Evolutionary conservation across 2,113 vertebrate species (phyloP).

Genomic region (Mus musculus): GRCm39 chr12:73181001-73181500

Average conservation of each 20-base stretch:
- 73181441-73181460: not conserved
- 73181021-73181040: not conserved
- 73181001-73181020: not conserved
- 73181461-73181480: not conserved
- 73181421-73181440: not conserved
- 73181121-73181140: not conserved
- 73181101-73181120: not conserved
- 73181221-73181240: conserved; percentile 16
- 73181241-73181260: not conserved
- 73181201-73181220: conserved; percentile 30
- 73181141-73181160: not conserved
- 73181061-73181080: not conserved
- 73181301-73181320: not conserved
- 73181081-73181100: not conserved
- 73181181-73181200: not conserved
- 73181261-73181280: not conserved
- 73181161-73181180: not conserved
- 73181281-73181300: conserved; percentile 41
- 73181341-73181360: not conserved
- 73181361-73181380: not conserved
- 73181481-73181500: not conserved
- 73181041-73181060: not conserved
- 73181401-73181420: not conserved
- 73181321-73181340: not conserved
- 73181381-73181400: not conserved